Evolutionary conservation across 1,140 invertebrate genomes (phyloP).

Genomic region (Helicoverpa armigera): DNA sequence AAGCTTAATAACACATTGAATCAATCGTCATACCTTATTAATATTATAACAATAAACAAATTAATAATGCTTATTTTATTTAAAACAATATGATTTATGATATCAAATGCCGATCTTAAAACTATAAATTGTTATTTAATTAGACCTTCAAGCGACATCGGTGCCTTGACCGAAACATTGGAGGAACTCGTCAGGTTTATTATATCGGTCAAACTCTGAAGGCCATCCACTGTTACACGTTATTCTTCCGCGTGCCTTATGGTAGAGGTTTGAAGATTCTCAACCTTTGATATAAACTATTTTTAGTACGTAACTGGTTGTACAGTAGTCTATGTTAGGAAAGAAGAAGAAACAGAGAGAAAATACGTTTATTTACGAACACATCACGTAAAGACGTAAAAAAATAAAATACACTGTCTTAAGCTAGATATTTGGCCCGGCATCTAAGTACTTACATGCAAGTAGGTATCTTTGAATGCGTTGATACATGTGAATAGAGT

Average conservation of each 20-base stretch:
- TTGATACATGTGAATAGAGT: no score
- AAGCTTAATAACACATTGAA: no score
- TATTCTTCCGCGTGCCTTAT: neutral
- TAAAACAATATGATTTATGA: neutral
- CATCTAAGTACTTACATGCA: no score
- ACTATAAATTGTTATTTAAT: conserved; percentile 7
- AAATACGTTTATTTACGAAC: no score
- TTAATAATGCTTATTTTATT: neutral
- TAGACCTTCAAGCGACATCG: neutral
- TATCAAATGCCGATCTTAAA: conserved; percentile 4
- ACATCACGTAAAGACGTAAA: no score
- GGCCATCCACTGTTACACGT: neutral
- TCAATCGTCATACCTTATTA: neutral
- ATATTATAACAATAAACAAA: neutral
- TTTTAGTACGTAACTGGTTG: no score
- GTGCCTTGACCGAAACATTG: neutral
- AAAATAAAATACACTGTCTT: no score
- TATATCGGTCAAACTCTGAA: conserved; percentile 18
- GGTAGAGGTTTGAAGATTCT: neutral
- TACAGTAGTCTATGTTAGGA: no score
- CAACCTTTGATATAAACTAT: no score
- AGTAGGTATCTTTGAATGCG: no score
- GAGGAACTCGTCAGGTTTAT: neutral
- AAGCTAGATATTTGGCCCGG: no score
- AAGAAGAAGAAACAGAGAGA: no score